These are phyloP conservation scores for Leuciscus idus DNA, from an alignment of 2,113 vertebrate species.

Conservation along the genomic window DNA sequence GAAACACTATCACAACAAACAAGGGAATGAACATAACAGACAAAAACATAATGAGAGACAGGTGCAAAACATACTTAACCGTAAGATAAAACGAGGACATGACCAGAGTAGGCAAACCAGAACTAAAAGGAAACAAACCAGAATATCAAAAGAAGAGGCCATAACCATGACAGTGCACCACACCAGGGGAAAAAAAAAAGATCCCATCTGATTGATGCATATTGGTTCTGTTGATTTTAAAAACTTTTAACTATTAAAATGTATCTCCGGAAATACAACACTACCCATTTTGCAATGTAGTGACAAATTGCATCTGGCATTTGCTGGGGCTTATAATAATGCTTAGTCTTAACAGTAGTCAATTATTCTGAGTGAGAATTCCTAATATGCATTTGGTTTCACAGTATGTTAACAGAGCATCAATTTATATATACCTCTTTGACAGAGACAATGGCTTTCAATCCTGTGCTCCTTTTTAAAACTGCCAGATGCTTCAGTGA, in stretches of 20 bases:
- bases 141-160: too few species aligned
- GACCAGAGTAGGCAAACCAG: too few species aligned
- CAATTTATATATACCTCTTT: background rate
- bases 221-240: background rate
- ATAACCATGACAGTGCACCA: too few species aligned
- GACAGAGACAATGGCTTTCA: conserved; percentile 15
- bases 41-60: too few species aligned
- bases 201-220: too few species aligned
- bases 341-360: background rate
- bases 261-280: background rate
- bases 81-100: too few species aligned
- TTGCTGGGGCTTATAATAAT: background rate
- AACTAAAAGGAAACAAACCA: too few species aligned
- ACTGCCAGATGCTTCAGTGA: conserved; percentile 24
- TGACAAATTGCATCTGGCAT: background rate
- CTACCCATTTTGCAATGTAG: background rate
- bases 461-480: background rate
- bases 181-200: too few species aligned
- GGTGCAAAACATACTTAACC: too few species aligned
- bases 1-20: too few species aligned
- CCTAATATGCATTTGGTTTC: background rate
- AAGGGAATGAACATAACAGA: too few species aligned
- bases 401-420: background rate
- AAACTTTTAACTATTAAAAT: background rate
- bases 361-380: conserved; percentile 9